Base-by-base conservation (phyloP, 2,797 vertebrate genomes). In the Eutrigla gurnardus region DNA sequence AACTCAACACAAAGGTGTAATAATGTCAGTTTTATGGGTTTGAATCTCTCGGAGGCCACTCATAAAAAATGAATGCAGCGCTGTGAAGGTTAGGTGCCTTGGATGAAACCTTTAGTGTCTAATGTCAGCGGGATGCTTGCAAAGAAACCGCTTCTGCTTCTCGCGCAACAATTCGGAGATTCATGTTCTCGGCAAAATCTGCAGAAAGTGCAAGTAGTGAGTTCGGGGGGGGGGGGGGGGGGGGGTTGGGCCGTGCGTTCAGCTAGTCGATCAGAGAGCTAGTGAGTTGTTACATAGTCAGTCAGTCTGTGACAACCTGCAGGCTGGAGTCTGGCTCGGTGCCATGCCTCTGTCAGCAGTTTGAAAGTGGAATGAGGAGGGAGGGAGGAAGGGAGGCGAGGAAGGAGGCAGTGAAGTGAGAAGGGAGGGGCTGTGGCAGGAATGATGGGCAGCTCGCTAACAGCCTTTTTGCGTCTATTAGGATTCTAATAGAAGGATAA, bases 391-490 rank as follows among this genome's bases (percentile, higher is more conserved):
- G 50, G 50, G 15, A 57, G 50, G 39, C 25, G 67, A 52, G 45
- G 77, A 39, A 70, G 64, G 46, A 58, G 62, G 81, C 6, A 13
- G 49, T 65, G 69, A 68, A 53, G 0, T 2, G 46, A 67, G 64
- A 47, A 62, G 37, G 71, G 65, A 73, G 67, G 66, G 53, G 65
- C 71, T 32, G 43, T 64, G 77, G 64, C 60, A 73, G 73, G 69
- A 61, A 66, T 89, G 90, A 93, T 40, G 77, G 92, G 86, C 89
- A 86, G 85, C 80, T 86, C 65, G 53, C 73, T 89, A 86, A 89
- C 82, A 84, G 71, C 81, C 73, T 84, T 55, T 84, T 75, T 80
- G 66, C n/a, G 11, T 86, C 81, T 65, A 91, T 92, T 88, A 90
- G 75, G 57, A 57, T 63, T 71, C 75, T 79, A 81, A 87, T 87